A percentile compares a stretch with the other conserved stretches of the same genome.
Conservation (phyloP, 1,140 invertebrate genomes). For the Aphis gossypii region DNA sequence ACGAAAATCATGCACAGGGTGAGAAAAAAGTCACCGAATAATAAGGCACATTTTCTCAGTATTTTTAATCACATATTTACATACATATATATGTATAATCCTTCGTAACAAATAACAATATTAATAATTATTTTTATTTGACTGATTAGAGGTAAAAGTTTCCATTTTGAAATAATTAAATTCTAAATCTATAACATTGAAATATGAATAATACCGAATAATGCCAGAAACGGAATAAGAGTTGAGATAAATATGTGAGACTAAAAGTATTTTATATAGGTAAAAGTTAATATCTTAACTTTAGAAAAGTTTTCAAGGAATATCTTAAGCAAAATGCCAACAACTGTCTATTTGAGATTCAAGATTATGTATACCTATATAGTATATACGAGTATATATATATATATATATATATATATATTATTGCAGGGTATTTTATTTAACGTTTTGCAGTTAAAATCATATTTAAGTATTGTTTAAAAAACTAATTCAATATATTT, state of each 20-base stretch:
- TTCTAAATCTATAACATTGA: background rate
- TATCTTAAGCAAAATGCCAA: background rate
- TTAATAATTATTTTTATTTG: background rate
- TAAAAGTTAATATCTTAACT: background rate
- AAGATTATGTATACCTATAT: too few relatives aligned
- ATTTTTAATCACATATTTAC: conserved; percentile 65
- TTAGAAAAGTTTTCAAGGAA: background rate
- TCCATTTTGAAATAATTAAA: background rate
- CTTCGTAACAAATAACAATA: background rate
- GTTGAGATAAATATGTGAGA: background rate
- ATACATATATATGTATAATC: background rate
- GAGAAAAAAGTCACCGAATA: background rate
- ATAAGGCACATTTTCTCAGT: background rate
- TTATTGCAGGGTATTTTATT: too few relatives aligned
- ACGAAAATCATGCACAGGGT: conserved; percentile 93
- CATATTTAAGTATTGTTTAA: too few relatives aligned
- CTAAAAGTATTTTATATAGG: background rate
- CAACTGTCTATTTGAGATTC: background rate
- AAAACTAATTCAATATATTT: too few relatives aligned
- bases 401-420: too few relatives aligned
- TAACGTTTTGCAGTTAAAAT: too few relatives aligned
- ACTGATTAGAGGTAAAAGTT: background rate
- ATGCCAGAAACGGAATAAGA: background rate
- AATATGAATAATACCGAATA: background rate
- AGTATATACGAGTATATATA: too few relatives aligned